Conservation (phyloP, 2,888 invertebrate genomes). For the Harpagoxenus sublaevis region DNA sequence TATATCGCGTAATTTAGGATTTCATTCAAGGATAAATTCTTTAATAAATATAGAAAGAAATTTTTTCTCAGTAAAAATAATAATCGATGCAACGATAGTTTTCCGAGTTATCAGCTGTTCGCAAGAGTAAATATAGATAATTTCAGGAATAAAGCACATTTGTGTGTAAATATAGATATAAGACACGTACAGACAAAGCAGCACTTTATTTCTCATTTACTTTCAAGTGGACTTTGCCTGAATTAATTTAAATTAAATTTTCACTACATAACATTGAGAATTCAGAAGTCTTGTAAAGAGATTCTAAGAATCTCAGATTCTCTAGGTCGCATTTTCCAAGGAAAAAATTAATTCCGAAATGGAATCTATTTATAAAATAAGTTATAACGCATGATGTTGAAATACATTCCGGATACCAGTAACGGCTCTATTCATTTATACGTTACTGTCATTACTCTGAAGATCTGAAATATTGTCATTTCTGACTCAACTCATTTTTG, state of each 20-base stretch:
- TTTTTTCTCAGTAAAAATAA: not conserved
- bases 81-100: not conserved
- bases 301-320: too few species aligned
- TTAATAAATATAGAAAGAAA: not conserved
- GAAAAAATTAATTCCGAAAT: not conserved
- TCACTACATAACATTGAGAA: not conserved
- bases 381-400: not conserved
- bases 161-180: not conserved
- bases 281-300: not conserved
- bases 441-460: not conserved
- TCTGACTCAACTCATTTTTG: not conserved
- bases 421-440: not conserved
- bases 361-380: not conserved
- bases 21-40: not conserved
- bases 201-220: not conserved
- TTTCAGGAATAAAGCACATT: not conserved
- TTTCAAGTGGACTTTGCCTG: not conserved
- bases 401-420: not conserved
- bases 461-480: not conserved
- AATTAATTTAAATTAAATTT: not conserved
- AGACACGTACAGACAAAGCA: not conserved
- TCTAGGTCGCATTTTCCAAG: not conserved
- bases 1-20: not conserved
- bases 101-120: not conserved
- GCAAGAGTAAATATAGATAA: slow-evolving; percentile 7